Conservation (phyloP, 1,140 invertebrate species). For the Sinella curviseta region DNA sequence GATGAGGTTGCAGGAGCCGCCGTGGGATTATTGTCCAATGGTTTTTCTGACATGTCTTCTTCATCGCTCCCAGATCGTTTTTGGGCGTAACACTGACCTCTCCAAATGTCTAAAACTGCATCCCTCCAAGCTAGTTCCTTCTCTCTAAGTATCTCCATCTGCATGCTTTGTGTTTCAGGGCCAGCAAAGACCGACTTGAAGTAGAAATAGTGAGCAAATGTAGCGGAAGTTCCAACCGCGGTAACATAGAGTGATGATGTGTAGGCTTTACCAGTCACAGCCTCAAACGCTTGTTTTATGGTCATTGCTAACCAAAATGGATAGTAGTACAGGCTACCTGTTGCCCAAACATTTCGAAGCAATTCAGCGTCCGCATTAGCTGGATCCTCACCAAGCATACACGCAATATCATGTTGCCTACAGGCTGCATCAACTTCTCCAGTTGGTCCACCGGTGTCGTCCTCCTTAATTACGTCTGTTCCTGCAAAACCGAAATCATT, state of each 20-base stretch:
- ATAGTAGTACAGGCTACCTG: background rate
- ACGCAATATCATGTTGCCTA: constrained; percentile 10
- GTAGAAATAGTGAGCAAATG: background rate
- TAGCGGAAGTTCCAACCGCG: background rate
- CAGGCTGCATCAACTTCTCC: background rate
- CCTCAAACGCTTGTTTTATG: background rate
- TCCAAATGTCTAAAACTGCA: background rate
- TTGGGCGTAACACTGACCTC: background rate
- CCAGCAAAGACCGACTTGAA: background rate
- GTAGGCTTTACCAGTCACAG: background rate
- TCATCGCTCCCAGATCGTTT: background rate
- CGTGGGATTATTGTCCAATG: background rate
- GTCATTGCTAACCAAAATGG: background rate
- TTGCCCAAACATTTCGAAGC: background rate
- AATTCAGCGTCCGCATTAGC: background rate
- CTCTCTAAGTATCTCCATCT: background rate
- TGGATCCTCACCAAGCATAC: constrained; percentile 2
- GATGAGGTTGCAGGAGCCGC: background rate
- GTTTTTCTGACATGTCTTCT: background rate
- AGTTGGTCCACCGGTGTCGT: background rate
- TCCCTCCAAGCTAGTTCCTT: background rate
- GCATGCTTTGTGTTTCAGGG: background rate
- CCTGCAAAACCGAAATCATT: background rate
- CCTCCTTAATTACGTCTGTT: background rate
- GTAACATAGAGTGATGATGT: background rate